Evolutionary conservation across 2,113 vertebrate genomes (phyloP), one percentile per base, ranked within the genome.

Genomic region (Notarius quadriscutis): DNA sequence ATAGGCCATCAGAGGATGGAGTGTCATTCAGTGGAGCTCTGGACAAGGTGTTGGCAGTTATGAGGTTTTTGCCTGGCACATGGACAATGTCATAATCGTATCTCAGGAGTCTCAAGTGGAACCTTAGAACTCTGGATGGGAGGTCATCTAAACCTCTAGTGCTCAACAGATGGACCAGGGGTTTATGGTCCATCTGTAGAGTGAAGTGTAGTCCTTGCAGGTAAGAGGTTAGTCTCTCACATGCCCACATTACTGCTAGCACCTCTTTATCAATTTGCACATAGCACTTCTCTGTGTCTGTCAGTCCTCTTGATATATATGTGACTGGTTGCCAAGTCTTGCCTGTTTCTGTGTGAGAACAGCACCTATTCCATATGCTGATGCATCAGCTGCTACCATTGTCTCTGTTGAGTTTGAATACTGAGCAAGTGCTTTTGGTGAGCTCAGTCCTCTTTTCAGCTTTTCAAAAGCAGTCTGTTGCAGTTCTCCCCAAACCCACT

Each of bases 251-350:
- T 0, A 79, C 85, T 7, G 88, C 87, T 34, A 89, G 18, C 0
- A 84, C 89, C 63, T 92, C 89, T 20, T 89, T 91, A 30, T 90
- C 88, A 5, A 89, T 91, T 5, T 88, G 90, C 2, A 78, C 75
- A 4, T 10, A 53, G 10, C 51, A 11, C 51, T 53, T 53, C 10
- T 53, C 51, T 53, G 51, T 11, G 10, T 53, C 51, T 9, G 7
- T 53, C 51, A 53, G 10, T 11, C 51, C 51, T 9, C 51, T 7
- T 53, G 51, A 53, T 9, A 53, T 53, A 11, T 53, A 53, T 53
- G 51, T 53, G 7, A 53, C 51, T 53, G 51, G 51, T 11, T 53
- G 7, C 0, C 7, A 53, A 53, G 51, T 53, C 7, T 53, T 11
- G 7, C 7, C 51, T 53, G 51, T 53, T 53, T 53, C 51, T 53